Base-by-base conservation (phyloP, 2,888 invertebrate genomes). In the Catotricha subobsoleta region DNA sequence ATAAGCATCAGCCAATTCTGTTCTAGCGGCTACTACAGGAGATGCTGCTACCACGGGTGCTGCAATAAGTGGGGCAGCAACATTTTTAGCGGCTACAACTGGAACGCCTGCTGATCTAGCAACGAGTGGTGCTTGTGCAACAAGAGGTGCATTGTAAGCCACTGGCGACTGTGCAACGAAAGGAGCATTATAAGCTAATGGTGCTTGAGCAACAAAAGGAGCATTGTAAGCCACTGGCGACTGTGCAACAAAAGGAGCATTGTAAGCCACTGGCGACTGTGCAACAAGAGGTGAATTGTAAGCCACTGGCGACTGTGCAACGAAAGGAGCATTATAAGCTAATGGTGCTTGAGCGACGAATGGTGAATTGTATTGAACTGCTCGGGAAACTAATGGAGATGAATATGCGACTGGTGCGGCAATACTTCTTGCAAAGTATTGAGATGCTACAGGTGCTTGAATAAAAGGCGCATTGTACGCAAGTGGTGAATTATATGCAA, bases 1-100 rank as follows among this genome's bases (percentile, higher is more conserved):
- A 46, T 61, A 54, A 15, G 65, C 58, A 49, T 65, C 62, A 46
- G 59, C 57, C 48, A 60, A 55, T 50, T 65, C 60, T 40, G 61
- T 51, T 48, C 57, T 59, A 39, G 55, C 48, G 42, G 52, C 51
- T 44, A 55, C 55, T 39, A 57, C 48, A 42, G 57, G 55, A 33
- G 54, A 55, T 43, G 54, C 49, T 3, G 56, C 52, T 58, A 54
- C 53, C 50, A 62, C 58, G 13, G 61, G 56, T 39, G 62, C 62
- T 45, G 59, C 60, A n/a, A n/a, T n/a, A n/a, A n/a, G n/a, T n/a
- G n/a, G n/a, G 48, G 62, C 62, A 46, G 60, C 61, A 46, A 56
- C 51, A 23, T 56, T 54, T 12, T 61, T 54, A 46, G 63, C 56
- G 21, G 43, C 40, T 28, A 61, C 60, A 15, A 56, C 52, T 48